phyloP scores from a whole-genome alignment of 2,113 vertebrate species.

The Oncorhynchus gorbuscha region DNA sequence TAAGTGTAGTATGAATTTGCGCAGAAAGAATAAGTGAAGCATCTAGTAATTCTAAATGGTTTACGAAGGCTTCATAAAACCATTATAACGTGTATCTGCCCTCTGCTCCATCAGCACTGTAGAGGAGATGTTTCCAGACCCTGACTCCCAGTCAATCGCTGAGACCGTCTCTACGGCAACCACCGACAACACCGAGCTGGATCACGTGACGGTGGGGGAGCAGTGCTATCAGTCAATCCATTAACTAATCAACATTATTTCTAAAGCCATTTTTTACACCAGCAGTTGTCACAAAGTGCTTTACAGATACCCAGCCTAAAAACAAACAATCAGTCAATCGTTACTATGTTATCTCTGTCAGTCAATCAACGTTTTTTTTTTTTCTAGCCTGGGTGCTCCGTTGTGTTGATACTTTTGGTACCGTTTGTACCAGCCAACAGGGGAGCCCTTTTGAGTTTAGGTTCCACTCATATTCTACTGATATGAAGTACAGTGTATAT shows the following conservation, averaged over 20 bases:
- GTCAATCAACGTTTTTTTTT: fast-evolving
- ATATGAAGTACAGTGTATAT: not conserved
- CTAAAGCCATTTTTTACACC: not conserved
- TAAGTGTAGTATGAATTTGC: no score
- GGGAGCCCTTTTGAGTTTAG: no score
- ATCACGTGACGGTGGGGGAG: constrained; percentile 59
- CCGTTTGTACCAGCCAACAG: no score
- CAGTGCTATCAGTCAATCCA: not conserved
- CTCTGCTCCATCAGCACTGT: constrained; percentile 50
- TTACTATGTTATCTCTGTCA: no score
- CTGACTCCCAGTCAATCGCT: constrained; percentile 50
- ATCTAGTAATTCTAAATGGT: no score
- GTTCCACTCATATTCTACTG: not conserved
- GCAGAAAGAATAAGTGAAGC: no score
- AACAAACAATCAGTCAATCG: no score
- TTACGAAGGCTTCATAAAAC: not conserved
- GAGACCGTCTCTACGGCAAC: constrained; percentile 45
- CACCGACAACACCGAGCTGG: constrained; percentile 54
- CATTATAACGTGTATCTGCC: constrained; percentile 8
- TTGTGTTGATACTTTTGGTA: not conserved
- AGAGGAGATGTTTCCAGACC: constrained; percentile 66
- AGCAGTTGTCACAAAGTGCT: not conserved
- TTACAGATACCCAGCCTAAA: not conserved
- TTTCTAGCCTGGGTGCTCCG: not conserved
- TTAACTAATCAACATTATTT: no score